Base-by-base conservation (phyloP, 2,888 invertebrate species). In the Brenthis daphne region DNA sequence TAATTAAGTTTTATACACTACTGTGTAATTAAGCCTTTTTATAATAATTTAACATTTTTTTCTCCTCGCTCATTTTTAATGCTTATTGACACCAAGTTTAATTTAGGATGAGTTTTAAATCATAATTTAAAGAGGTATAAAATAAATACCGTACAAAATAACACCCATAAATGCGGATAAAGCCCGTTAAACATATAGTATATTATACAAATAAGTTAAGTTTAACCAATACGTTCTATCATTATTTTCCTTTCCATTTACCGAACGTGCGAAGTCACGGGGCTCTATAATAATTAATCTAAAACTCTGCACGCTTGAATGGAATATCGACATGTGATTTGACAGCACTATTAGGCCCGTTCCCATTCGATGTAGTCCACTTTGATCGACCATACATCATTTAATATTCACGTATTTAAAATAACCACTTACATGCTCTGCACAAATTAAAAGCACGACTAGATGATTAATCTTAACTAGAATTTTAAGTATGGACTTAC, bases 381-480 rank as follows among this genome's bases (percentile, higher is more conserved):
- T 74, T 72, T 78, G 80, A 80, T 80, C 77, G 80, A 70, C 74
- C 75, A 77, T 77, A 77, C 75, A 78, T 82, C 80, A 80, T 77
- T 75, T 71, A 79, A 77, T 75, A 77, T 78, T 78, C 75, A 75
- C 75, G 73, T 74, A 75, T 79, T 78, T 77, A 74, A 75, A 78
- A 76, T 81, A 82, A 78, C 76, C 77, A 79, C 80, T 81, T 81
- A 82, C 79, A 80, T 79, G 81, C 77, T 79, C 73, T 76, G 77
- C 77, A 82, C 83, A 87, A 86, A 87, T 89, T 89, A 88, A 85
- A 88, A 82, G 83, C 84, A 85, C 83, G 82, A 82, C 80, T 82
- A 72, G 73, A 73, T 73, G 80, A 83, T 82, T 86, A 85, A 74
- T 85, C 85, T 86, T 85, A 80, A 82, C 83, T 83, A 84, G 83